These are phyloP conservation scores for Todus mexicanus DNA, from an alignment of 2,797 vertebrate genomes.

Conservation along the genomic window DNA sequence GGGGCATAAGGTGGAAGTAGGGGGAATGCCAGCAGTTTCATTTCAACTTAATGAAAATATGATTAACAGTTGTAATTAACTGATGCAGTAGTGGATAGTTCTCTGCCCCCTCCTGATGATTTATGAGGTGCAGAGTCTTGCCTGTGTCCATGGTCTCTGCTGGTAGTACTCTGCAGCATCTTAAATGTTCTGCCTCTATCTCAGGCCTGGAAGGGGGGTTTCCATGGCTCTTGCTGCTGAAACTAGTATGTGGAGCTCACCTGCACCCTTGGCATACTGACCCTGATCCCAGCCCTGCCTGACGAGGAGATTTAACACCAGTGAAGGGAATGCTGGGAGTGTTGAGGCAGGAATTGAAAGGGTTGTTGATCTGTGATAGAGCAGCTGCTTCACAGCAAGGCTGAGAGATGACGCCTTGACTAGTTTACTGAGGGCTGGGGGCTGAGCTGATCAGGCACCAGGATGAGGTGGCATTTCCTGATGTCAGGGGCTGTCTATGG, in stretches of 20 bases:
- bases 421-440: not conserved
- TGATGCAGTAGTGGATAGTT: slow-evolving; percentile 3
- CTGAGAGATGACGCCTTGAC: not conserved
- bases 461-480: not conserved
- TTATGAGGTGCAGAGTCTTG: not conserved
- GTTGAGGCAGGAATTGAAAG: not conserved
- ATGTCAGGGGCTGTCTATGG: not conserved
- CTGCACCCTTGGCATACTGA: not conserved
- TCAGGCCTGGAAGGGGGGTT: not conserved
- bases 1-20: not conserved
- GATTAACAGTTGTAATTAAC: slow-evolving; percentile 60
- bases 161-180: not conserved
- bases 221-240: not conserved
- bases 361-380: not conserved
- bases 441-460: not conserved
- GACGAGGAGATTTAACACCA: not conserved
- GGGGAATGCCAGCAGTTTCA: not conserved
- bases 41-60: slow-evolving; percentile 57
- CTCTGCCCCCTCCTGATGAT: slow-evolving; percentile 22
- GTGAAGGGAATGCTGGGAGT: not conserved
- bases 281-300: not conserved
- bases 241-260: not conserved
- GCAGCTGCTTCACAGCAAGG: not conserved
- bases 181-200: not conserved
- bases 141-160: not conserved